Evolutionary conservation across 2,113 vertebrate genomes (phyloP).

Genomic region (Pundamilia nyererei): DNA sequence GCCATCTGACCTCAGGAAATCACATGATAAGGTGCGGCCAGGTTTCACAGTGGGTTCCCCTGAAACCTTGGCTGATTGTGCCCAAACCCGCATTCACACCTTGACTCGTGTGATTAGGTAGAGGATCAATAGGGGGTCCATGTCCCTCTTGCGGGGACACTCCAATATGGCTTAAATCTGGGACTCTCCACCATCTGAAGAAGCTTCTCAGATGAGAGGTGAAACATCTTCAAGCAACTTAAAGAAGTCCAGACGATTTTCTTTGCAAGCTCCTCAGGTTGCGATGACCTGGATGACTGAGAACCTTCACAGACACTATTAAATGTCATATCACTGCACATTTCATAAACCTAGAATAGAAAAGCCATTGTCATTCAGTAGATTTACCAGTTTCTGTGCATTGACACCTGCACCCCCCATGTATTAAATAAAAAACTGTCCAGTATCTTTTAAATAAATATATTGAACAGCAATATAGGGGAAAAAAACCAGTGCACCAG

Average conservation of each 20-base stretch:
- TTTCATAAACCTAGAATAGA: not conserved
- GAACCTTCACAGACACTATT: not conserved
- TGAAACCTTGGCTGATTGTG: not conserved
- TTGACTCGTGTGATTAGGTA: rapidly evolving
- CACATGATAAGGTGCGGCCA: rapidly evolving
- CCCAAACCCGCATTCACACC: not conserved
- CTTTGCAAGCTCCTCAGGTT: not conserved
- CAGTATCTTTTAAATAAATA: not conserved
- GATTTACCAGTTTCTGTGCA: not conserved
- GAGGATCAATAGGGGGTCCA: not conserved
- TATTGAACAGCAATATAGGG: not conserved
- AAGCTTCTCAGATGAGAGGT: not conserved
- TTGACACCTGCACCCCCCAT: not conserved
- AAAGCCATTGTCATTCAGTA: not conserved
- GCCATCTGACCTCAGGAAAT: not conserved
- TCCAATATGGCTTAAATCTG: rapidly evolving
- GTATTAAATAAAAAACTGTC: not conserved
- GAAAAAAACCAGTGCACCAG: not conserved
- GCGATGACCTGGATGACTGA: not conserved
- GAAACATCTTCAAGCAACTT: not conserved
- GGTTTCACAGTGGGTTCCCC: rapidly evolving
- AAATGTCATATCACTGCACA: not conserved
- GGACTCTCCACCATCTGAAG: not conserved
- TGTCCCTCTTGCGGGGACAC: rapidly evolving
- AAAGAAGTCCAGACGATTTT: rapidly evolving